Conservation (phyloP, 1,140 invertebrate species). For the Drosophila paulistorum region DNA sequence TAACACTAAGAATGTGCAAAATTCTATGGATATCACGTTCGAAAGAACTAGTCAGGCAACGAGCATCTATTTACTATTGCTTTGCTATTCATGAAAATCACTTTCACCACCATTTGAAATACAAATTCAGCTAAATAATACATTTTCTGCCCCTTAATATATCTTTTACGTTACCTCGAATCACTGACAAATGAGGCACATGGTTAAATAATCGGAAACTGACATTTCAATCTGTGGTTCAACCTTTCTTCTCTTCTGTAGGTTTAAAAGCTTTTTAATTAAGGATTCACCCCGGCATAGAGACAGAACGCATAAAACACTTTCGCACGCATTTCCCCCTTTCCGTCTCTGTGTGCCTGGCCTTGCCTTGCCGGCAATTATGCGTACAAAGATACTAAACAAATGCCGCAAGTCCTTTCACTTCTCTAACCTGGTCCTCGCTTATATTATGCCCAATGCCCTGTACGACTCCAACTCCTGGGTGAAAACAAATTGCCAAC, state of each 20-base stretch:
- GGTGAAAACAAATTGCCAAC: constrained; percentile 49
- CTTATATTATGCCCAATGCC: neutral
- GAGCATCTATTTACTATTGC: too few species aligned
- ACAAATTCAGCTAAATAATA: too few species aligned
- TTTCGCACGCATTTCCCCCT: constrained; percentile 18
- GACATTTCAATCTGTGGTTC: constrained; percentile 24
- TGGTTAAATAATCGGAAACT: constrained; percentile 1
- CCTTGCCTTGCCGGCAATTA: constrained; percentile 13
- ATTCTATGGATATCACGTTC: too few species aligned
- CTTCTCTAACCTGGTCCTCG: neutral
- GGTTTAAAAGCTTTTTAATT: constrained; percentile 29
- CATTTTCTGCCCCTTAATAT: too few species aligned
- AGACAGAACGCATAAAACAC: neutral
- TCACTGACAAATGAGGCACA: constrained; percentile 15
- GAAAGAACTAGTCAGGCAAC: too few species aligned
- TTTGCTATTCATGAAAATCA: too few species aligned
- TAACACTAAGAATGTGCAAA: too few species aligned
- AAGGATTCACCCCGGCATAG: constrained; percentile 16
- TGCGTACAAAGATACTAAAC: constrained; percentile 30
- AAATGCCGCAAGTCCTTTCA: constrained; percentile 14
- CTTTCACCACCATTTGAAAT: too few species aligned
- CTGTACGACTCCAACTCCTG: neutral
- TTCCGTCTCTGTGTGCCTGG: neutral
- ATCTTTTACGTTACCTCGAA: neutral
- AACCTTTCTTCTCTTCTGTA: constrained; percentile 1